Evolutionary conservation across 2,888 invertebrate species (phyloP).

Genomic region (Pristionchus fissidentatus): DNA sequence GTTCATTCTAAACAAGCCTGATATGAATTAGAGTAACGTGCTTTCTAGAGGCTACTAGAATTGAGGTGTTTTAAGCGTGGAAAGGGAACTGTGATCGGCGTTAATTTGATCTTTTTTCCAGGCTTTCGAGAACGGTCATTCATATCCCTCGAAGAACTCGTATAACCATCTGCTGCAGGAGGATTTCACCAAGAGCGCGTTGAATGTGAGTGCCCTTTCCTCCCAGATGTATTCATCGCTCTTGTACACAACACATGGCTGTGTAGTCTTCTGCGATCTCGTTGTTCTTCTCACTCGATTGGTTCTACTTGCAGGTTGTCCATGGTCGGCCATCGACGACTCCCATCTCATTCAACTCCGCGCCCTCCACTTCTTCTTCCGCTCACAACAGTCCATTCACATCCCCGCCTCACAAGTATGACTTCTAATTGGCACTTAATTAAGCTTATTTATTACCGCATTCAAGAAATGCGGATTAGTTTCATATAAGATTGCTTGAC

Average conservation of each 20-base stretch:
- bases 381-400: neutral
- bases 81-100: neutral
- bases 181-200: constrained; percentile 28
- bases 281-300: neutral
- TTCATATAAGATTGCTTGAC: no score
- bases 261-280: no score
- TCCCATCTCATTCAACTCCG: neutral
- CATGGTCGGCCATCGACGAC: constrained; percentile 1
- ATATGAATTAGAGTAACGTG: no score
- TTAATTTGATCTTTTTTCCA: neutral
- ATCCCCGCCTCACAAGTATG: neutral
- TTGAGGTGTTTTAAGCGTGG: neutral
- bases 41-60: no score
- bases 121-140: constrained; percentile 22
- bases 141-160: no score
- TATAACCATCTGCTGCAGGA: constrained; percentile 15
- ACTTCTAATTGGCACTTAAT: neutral
- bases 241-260: no score
- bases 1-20: no score
- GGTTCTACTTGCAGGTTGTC: neutral
- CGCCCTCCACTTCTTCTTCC: neutral
- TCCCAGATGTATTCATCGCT: no score
- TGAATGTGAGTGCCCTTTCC: neutral
- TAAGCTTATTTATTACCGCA: neutral
- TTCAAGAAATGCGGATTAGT: neutral